These are phyloP conservation scores for Fragum fragum DNA, from an alignment of 2,888 invertebrate species.

Conservation along the genomic window DNA sequence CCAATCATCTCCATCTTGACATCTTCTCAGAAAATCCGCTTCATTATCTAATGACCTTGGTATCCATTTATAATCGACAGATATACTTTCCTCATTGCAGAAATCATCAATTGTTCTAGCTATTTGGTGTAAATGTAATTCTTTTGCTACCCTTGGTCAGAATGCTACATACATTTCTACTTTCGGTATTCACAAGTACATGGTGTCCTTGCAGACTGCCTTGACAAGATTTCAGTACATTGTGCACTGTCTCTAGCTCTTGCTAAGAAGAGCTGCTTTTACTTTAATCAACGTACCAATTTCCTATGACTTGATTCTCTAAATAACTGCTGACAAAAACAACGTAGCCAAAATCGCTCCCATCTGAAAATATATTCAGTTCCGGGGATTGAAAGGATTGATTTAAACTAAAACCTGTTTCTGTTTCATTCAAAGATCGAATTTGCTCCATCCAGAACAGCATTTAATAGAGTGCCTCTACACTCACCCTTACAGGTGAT, in stretches of 20 bases:
- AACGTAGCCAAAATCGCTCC: constrained; percentile 41
- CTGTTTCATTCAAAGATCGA: constrained; percentile 9
- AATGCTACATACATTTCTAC: constrained; percentile 51
- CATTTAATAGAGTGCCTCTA: constrained; percentile 16
- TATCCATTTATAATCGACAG: constrained; percentile 53
- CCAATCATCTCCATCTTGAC: constrained; percentile 58
- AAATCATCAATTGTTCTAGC: constrained; percentile 40
- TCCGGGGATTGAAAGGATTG: not conserved
- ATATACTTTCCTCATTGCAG: constrained; percentile 39
- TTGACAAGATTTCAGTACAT: constrained; percentile 27
- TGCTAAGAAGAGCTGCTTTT: constrained; percentile 57
- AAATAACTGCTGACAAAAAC: constrained; percentile 35
- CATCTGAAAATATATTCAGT: constrained; percentile 37
- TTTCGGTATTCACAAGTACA: constrained; percentile 45
- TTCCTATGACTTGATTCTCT: constrained; percentile 38
- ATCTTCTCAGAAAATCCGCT: constrained; percentile 57
- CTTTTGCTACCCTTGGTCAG: constrained; percentile 46
- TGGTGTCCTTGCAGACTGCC: constrained; percentile 34
- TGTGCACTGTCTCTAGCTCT: constrained; percentile 54
- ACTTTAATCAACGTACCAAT: constrained; percentile 41
- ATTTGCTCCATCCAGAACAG: constrained; percentile 24
- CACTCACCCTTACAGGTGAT: constrained; percentile 29
- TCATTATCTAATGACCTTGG: constrained; percentile 43
- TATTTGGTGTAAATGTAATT: constrained; percentile 48
- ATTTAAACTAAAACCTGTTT: not conserved